phyloP scores from a whole-genome alignment of 2,888 invertebrate species.

The Petrolisthes manimaculis region DNA sequence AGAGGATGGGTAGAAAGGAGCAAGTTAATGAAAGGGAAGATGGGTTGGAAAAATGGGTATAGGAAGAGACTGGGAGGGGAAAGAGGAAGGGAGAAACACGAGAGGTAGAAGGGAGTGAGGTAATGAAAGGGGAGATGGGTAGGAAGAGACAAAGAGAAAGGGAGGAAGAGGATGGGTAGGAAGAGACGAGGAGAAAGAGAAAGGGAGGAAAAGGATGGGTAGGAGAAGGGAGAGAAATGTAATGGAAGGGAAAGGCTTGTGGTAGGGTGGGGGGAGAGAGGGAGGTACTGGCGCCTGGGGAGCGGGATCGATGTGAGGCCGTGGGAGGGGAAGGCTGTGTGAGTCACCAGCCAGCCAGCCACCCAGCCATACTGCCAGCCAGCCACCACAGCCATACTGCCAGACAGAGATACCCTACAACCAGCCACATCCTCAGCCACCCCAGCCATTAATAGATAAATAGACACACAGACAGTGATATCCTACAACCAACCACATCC shows the following conservation, averaged over 20 bases:
- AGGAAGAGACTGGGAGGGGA: no score
- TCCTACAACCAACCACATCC: no score
- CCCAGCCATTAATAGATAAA: no score
- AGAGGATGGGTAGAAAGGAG: no score
- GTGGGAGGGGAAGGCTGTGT: conserved; percentile 15
- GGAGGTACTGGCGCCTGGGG: conserved; percentile 15
- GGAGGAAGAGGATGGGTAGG: neutral
- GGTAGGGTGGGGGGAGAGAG: neutral
- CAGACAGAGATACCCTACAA: neutral
- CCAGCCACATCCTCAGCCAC: neutral
- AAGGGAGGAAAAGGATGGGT: neutral
- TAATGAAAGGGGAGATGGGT: neutral
- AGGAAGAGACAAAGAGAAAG: neutral
- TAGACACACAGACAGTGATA: no score
- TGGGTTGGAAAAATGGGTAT: no score
- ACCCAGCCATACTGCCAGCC: neutral
- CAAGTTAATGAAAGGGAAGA: neutral
- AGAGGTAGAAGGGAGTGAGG: neutral
- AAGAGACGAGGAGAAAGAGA: no score
- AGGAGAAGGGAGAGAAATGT: neutral
- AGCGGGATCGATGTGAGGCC: conserved; percentile 12
- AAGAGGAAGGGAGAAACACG: neutral
- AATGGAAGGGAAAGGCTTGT: neutral
- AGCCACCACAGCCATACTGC: no score
- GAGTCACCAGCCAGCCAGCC: neutral